phyloP scores from a whole-genome alignment of 2,797 vertebrate genomes.

The Hapalemur alaotrensis region DNA sequence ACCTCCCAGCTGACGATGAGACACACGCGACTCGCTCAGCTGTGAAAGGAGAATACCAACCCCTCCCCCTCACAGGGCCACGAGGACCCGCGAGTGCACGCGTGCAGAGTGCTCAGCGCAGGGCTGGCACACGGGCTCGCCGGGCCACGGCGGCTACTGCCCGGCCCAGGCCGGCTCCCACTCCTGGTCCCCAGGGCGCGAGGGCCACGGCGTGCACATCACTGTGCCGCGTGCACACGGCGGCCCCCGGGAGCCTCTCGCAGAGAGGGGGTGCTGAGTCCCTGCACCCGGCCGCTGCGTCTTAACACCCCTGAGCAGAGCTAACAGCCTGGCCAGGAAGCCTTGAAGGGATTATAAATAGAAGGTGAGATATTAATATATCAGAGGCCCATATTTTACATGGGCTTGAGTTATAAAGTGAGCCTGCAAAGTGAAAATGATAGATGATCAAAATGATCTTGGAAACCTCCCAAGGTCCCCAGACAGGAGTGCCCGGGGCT shows the following conservation, averaged over 20 bases:
- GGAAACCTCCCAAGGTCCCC: neutral
- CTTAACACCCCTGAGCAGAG: neutral
- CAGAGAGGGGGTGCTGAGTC: neutral
- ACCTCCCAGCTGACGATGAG: neutral
- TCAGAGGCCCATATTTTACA: neutral
- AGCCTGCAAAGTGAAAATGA: neutral
- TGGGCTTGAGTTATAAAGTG: neutral
- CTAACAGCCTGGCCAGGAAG: neutral
- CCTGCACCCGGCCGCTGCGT: neutral
- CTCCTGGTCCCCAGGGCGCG: neutral
- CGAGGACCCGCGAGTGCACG: accelerated
- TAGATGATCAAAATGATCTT: neutral
- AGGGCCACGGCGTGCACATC: accelerated
- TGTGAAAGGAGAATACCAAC: neutral
- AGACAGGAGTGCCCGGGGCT: neutral
- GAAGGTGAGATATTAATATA: neutral
- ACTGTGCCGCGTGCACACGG: neutral
- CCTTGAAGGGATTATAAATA: neutral
- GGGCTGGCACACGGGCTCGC: accelerated
- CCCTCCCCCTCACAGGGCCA: neutral
- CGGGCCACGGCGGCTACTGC: accelerated
- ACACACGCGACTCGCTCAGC: accelerated
- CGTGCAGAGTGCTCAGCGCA: accelerated
- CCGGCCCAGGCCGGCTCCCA: accelerated
- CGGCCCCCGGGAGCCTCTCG: no score